Percentiles rank a stretch among this genome's conserved stretches.
phyloP scores from a whole-genome alignment of 2,113 vertebrate species.

The Phalacrocorax pelagicus region DNA sequence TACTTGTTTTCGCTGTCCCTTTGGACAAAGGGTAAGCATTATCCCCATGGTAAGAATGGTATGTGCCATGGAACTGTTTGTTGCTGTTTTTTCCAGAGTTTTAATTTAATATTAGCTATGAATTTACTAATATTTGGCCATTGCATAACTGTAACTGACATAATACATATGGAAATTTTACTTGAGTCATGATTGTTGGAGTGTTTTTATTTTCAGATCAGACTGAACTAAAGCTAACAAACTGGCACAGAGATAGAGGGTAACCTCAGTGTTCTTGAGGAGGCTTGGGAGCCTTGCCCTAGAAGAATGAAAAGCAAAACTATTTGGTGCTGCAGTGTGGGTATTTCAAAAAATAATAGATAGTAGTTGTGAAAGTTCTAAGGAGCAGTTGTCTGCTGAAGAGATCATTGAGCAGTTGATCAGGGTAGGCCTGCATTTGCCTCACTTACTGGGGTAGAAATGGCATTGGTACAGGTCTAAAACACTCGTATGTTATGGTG shows the following conservation, averaged over 20 bases:
- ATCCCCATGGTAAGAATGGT: conserved; percentile 34
- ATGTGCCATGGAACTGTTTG: conserved; percentile 59
- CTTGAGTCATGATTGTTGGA: conserved; percentile 38
- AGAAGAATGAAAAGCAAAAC: background rate
- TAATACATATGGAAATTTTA: conserved; percentile 41
- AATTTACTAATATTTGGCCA: conserved; percentile 63
- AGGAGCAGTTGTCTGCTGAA: background rate
- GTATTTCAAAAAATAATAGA: background rate
- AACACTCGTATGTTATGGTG: too few relatives aligned
- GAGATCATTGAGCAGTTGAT: background rate
- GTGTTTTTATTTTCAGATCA: conserved; percentile 50
- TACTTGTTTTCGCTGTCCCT: conserved; percentile 60
- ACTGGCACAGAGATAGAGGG: background rate
- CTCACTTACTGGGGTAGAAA: background rate
- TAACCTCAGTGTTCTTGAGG: background rate
- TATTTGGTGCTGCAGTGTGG: background rate
- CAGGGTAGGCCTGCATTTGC: background rate
- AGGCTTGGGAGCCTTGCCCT: background rate
- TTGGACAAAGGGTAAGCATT: conserved; percentile 35
- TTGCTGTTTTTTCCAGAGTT: conserved; percentile 50
- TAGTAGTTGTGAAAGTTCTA: background rate
- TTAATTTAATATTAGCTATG: conserved; percentile 61
- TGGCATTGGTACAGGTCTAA: background rate
- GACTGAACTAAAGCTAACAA: background rate
- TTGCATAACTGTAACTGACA: conserved; percentile 62